A percentile compares a stretch with the other conserved stretches of the same genome.
phyloP scores from a whole-genome alignment of 1,140 invertebrate genomes.

The Elymnias hypermnestra region DNA sequence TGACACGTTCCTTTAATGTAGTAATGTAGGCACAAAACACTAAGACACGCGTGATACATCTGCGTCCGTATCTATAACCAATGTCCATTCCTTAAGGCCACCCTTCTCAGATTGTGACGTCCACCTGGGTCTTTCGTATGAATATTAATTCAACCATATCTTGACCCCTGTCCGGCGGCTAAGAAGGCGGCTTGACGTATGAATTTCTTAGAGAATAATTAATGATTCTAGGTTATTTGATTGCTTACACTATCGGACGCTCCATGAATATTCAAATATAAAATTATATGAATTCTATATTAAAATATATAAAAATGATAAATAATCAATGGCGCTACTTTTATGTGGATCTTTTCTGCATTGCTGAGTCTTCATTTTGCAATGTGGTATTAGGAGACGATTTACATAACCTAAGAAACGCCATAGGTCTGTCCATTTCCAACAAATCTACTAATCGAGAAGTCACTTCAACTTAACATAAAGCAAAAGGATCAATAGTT shows the following conservation, averaged over 20 bases:
- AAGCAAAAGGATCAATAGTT: no score
- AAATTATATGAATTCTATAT: no score
- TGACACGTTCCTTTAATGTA: no score
- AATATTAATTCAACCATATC: conserved; percentile 75
- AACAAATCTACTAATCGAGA: no score
- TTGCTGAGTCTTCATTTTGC: no score
- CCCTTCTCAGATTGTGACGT: conserved; percentile 70
- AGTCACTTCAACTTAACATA: no score
- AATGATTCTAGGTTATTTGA: conserved; percentile 39
- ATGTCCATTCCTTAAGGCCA: conserved; percentile 64
- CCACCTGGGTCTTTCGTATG: conserved; percentile 69
- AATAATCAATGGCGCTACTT: no score
- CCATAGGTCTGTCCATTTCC: no score
- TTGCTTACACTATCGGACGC: conserved; percentile 21
- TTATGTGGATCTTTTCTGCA: no score
- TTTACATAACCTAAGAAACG: no score
- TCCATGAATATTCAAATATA: conserved; percentile 22
- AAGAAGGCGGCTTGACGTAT: conserved; percentile 64
- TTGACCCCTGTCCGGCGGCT: conserved; percentile 60
- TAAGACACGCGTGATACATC: conserved; percentile 2
- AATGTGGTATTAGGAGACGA: no score
- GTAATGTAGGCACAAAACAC: conserved; percentile 18
- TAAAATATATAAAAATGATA: no score
- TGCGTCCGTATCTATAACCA: conserved; percentile 21
- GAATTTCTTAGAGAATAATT: conserved; percentile 69